A percentile compares a stretch with the other conserved stretches of the same genome.
Evolutionary conservation across 2,888 invertebrate species (phyloP).

Genomic region (Limnephilus marmoratus): DNA sequence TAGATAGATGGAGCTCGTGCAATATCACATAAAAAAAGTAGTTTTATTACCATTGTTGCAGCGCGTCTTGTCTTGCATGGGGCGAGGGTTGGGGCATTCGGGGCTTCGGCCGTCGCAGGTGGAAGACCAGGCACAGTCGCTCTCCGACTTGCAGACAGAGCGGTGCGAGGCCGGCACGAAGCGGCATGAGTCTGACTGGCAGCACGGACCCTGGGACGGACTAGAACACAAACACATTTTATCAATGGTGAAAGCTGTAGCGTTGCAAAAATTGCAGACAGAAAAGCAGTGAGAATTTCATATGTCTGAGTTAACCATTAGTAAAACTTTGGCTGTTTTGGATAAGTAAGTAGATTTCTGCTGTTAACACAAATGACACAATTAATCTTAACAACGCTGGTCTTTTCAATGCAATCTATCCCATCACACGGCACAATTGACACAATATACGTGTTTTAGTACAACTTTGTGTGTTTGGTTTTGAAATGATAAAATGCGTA

Average conservation of each 20-base stretch:
- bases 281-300: conserved; percentile 10
- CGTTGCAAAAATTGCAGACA: neutral
- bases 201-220: conserved; percentile 99
- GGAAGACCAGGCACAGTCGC: conserved; percentile 93
- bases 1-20: no score
- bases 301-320: conserved; percentile 23
- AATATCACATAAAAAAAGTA: no score
- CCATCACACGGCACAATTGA: no score
- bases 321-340: no score
- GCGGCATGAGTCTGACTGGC: conserved; percentile 86
- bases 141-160: conserved; percentile 88
- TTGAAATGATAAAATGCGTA: no score
- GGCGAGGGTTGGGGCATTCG: conserved; percentile 90
- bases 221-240: conserved; percentile 75
- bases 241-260: neutral
- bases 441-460: no score
- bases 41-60: conserved; percentile 88
- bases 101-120: conserved; percentile 91
- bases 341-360: no score
- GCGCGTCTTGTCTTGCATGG: conserved; percentile 92
- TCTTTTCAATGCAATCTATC: no score
- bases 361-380: no score
- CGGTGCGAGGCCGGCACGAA: conserved; percentile 83
- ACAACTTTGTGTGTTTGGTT: no score
- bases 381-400: no score